phyloP scores from a whole-genome alignment of 2,113 vertebrate genomes.

The Urocitellus parryii region DNA sequence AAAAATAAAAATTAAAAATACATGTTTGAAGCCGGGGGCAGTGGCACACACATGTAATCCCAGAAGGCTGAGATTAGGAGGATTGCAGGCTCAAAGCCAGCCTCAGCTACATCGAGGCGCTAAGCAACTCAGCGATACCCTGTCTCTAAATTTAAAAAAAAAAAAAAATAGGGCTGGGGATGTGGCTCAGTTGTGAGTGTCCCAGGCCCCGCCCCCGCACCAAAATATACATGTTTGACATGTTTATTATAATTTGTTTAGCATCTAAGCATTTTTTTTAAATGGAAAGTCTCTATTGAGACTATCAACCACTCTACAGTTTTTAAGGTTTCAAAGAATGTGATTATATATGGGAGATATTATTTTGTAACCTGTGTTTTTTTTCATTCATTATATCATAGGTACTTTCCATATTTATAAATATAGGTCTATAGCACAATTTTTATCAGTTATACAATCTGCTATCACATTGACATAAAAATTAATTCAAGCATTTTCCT shows the following conservation, averaged over 20 bases:
- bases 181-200: too few relatives aligned
- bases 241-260: background rate
- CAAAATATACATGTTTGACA: background rate
- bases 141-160: too few relatives aligned
- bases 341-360: background rate
- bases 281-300: background rate
- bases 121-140: too few relatives aligned
- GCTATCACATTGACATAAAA: background rate
- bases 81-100: too few relatives aligned
- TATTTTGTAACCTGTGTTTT: slow-evolving; percentile 24
- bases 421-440: background rate
- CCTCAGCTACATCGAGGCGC: too few relatives aligned
- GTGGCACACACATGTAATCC: too few relatives aligned
- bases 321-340: background rate
- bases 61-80: too few relatives aligned
- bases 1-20: slow-evolving; percentile 54
- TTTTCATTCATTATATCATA: background rate
- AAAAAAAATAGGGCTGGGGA: too few relatives aligned
- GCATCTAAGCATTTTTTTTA: slow-evolving; percentile 5
- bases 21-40: background rate
- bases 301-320: background rate
- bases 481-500: slow-evolving; percentile 35
- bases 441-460: slow-evolving; percentile 44
- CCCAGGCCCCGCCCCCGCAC: too few relatives aligned
- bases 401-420: slow-evolving; percentile 33